phyloP scores from a whole-genome alignment of 2,888 invertebrate species.

The Prostheceraeus crozeri region DNA sequence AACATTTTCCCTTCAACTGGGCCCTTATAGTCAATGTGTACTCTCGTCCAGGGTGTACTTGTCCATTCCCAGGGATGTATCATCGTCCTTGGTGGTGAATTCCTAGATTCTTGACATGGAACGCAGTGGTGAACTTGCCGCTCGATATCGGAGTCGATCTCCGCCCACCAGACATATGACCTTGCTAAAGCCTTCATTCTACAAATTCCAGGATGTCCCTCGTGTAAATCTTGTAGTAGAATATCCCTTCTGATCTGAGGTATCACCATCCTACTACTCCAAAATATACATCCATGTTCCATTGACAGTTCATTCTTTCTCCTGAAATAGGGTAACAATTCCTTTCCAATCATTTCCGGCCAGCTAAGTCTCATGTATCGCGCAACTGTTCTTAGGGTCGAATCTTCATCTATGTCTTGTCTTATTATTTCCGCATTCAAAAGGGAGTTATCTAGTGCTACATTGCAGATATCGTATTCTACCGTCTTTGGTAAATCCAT shows the following conservation, averaged over 20 bases:
- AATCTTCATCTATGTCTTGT: too few relatives aligned
- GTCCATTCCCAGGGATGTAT: conserved; percentile 30
- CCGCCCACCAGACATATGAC: conserved; percentile 15
- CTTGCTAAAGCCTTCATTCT: conserved; percentile 30
- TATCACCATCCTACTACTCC: conserved; percentile 16
- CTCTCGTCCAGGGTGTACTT: conserved; percentile 12
- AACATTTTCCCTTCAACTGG: conserved; percentile 22
- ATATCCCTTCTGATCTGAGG: neutral
- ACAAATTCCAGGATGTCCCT: conserved; percentile 13
- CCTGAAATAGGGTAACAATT: too few relatives aligned
- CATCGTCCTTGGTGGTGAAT: conserved; percentile 16
- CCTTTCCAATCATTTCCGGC: too few relatives aligned
- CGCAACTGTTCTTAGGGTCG: too few relatives aligned
- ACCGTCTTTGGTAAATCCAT: too few relatives aligned
- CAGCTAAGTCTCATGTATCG: too few relatives aligned
- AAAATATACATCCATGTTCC: too few relatives aligned
- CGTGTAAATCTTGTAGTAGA: conserved; percentile 8
- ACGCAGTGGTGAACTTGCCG: neutral
- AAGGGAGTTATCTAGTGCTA: too few relatives aligned
- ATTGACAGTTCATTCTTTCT: too few relatives aligned
- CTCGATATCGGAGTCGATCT: conserved; percentile 25
- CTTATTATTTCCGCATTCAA: too few relatives aligned
- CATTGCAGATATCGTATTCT: too few relatives aligned
- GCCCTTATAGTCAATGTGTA: conserved; percentile 25
- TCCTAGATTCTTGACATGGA: neutral